A percentile compares a stretch with the other conserved stretches of the same genome.
These are phyloP conservation scores for Netelia virgata DNA, from an alignment of 2,888 invertebrate species.

Conservation along the genomic window DNA sequence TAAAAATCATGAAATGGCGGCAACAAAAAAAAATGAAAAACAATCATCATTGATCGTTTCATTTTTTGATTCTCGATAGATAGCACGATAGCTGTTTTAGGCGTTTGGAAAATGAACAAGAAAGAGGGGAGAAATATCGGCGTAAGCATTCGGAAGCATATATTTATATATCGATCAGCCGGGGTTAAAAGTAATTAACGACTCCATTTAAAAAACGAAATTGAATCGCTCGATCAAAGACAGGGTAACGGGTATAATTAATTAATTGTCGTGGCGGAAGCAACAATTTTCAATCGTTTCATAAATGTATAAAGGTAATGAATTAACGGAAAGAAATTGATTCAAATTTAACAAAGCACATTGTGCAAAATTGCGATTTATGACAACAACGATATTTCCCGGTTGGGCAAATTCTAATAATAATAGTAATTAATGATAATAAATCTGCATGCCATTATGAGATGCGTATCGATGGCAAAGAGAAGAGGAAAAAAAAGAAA, in stretches of 20 bases:
- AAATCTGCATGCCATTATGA: slow-evolving; percentile 68
- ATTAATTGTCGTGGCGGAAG: slow-evolving; percentile 2
- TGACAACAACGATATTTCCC: slow-evolving; percentile 36
- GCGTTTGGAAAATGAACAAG: not conserved
- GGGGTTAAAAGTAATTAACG: not conserved
- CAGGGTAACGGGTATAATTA: slow-evolving; percentile 54
- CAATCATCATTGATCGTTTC: not conserved
- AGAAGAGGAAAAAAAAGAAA: slow-evolving; percentile 43
- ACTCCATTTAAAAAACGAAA: slow-evolving; percentile 12
- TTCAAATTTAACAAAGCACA: slow-evolving; percentile 6
- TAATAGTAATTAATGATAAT: slow-evolving; percentile 33
- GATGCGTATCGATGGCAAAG: slow-evolving; percentile 58
- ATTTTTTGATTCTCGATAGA: slow-evolving; percentile 20
- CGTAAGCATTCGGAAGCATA: not conserved
- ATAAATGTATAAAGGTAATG: not conserved
- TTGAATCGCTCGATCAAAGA: slow-evolving; percentile 35
- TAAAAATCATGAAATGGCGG: slow-evolving; percentile 48
- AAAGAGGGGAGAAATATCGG: not conserved
- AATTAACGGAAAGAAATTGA: slow-evolving; percentile 2
- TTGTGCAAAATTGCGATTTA: slow-evolving; percentile 30
- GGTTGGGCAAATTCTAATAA: slow-evolving; percentile 21
- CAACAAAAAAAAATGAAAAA: slow-evolving; percentile 18
- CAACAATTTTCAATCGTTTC: slow-evolving; percentile 8
- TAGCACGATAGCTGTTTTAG: slow-evolving; percentile 11
- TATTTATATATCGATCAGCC: not conserved